Base-by-base conservation (phyloP, 2,888 invertebrate genomes). In the Acleris holmiana region DNA sequence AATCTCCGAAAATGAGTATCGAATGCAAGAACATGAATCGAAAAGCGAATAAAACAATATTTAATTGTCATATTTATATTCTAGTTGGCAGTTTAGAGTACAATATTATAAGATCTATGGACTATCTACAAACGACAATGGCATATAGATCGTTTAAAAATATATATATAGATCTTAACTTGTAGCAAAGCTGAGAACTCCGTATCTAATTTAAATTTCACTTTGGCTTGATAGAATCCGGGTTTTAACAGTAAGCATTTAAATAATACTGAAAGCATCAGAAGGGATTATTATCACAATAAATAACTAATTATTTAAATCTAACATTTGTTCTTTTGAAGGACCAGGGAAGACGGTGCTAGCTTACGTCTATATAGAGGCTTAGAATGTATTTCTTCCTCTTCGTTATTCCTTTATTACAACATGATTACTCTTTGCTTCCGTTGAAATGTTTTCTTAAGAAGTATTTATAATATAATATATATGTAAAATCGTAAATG, bases 31-130 rank as follows among this genome's bases (percentile, higher is more conserved):
- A 4, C 35, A 35, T 29, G 35, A 35, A 35, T 35, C 35, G 35
- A 44, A 44, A 5, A 2, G n/a, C 41, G 68, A 77, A 78, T 75
- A 66, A 80, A 75, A 76, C 55, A 44, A 61, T 2, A 47, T 40
- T 41, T 69, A 68, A 65, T 69, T 72, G 70, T 64, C 62, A 68
- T 74, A 76, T 75, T 73, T 77, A 79, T 76, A 80, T 75, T 78
- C 80, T 83, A 84, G 73, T 85, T 89, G 88, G 88, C 89, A 89
- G 87, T 88, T 85, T 83, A 80, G 67, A 66, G 70, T 76, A 79
- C 77, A 80, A 80, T 78, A 81, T 78, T 75, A 78, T 83, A 83
- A 35, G 80, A 77, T 79, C 77, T 79, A 82, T 73, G 74, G 71
- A 71, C 76, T 75, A 78, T 77, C 76, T 85, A 84, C 73, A 79